phyloP scores from a whole-genome alignment of 2,888 invertebrate genomes.

The Drosophila kuntzei region DNA sequence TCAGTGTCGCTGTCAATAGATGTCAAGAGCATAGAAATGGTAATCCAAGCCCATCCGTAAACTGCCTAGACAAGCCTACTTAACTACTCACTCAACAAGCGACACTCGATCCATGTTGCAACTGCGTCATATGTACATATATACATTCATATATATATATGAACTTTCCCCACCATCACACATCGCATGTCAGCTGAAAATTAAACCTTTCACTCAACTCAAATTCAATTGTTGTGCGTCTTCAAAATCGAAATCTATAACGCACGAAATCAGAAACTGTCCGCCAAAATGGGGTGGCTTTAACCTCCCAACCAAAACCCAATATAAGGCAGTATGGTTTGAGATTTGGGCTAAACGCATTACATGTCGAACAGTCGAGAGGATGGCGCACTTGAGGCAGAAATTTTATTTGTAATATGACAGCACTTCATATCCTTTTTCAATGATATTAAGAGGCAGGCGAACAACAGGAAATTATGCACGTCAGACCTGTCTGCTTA shows the following conservation, averaged over 20 bases:
- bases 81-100: constrained; percentile 66
- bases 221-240: constrained; percentile 66
- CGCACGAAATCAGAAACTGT: constrained; percentile 66
- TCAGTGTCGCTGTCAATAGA: constrained; percentile 75
- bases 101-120: constrained; percentile 59
- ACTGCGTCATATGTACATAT: constrained; percentile 33
- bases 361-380: constrained; percentile 33
- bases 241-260: constrained; percentile 68
- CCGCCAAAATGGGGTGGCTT: constrained; percentile 31
- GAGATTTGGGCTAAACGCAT: constrained; percentile 54
- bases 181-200: constrained; percentile 70
- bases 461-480: constrained; percentile 72
- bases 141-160: neutral
- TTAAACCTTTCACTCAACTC: constrained; percentile 77
- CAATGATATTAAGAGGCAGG: constrained; percentile 57
- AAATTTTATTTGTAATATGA: constrained; percentile 75
- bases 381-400: constrained; percentile 52
- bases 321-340: constrained; percentile 23
- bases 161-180: constrained; percentile 8
- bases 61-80: constrained; percentile 71
- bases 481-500: constrained; percentile 74
- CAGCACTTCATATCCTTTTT: constrained; percentile 73
- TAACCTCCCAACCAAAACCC: neutral
- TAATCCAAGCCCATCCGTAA: constrained; percentile 64
- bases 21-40: constrained; percentile 66